Percentiles rank a stretch among this genome's conserved stretches.
Evolutionary conservation across 2,113 vertebrate species (phyloP).

Genomic region (Ameiurus melas): DNA sequence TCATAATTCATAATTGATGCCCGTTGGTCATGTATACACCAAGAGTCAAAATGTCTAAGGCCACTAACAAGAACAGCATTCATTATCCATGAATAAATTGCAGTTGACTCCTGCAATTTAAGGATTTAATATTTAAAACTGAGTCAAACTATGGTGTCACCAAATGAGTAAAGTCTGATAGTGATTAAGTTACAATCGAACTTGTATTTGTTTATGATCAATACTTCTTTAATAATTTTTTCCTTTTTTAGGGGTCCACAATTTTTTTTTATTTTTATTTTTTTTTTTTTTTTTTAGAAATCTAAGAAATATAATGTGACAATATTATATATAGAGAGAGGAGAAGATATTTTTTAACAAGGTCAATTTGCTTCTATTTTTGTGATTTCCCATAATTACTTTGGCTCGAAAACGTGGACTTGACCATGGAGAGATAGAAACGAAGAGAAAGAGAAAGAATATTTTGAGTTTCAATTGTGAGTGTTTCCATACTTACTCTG

Average conservation of each 20-base stretch:
- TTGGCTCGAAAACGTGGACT: conserved; percentile 62
- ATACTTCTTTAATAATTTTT: too few relatives aligned
- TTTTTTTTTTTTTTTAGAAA: too few relatives aligned
- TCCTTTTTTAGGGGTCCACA: too few relatives aligned
- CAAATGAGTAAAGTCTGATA: neutral
- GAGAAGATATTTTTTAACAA: neutral
- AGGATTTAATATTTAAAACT: neutral
- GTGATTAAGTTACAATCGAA: neutral
- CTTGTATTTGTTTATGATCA: neutral
- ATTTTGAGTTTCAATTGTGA: conserved; percentile 17
- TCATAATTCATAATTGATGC: too few relatives aligned
- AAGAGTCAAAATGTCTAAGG: neutral
- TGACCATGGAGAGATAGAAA: conserved; percentile 44
- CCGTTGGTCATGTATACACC: too few relatives aligned
- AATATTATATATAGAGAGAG: too few relatives aligned
- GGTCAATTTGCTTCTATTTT: conserved; percentile 21
- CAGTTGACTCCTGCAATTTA: neutral
- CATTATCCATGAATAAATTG: neutral
- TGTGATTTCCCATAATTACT: conserved; percentile 49
- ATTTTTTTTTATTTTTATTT: too few relatives aligned
- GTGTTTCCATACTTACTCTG: conserved; percentile 50
- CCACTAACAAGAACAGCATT: neutral
- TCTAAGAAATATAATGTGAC: too few relatives aligned
- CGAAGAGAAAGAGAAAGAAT: neutral
- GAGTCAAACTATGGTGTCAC: neutral